A percentile compares a stretch with the other conserved stretches of the same genome.
phyloP scores from a whole-genome alignment of 2,113 vertebrate species.

The Bungarus multicinctus region DNA sequence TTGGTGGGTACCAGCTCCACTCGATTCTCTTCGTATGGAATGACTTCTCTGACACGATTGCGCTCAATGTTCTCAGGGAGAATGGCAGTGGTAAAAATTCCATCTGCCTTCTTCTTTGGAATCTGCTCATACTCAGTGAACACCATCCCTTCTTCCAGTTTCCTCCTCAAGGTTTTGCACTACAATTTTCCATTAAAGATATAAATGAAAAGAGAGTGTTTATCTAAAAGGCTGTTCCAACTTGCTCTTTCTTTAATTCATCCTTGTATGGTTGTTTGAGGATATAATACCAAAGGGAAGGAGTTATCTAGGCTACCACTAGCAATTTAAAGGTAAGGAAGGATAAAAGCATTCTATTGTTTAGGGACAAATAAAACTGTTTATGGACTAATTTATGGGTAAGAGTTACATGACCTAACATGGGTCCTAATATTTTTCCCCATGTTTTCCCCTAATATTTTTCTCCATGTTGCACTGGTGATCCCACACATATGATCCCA shows the following conservation, averaged over 20 bases:
- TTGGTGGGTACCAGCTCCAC: slow-evolving; percentile 92
- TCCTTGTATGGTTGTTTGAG: background rate
- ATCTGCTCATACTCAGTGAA: slow-evolving; percentile 94
- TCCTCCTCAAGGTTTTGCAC: slow-evolving; percentile 87
- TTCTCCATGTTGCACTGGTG: background rate
- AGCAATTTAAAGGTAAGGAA: background rate
- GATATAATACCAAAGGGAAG: background rate
- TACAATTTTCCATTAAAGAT: slow-evolving; percentile 54
- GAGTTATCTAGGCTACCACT: background rate
- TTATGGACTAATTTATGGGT: background rate
- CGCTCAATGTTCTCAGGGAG: slow-evolving; percentile 87
- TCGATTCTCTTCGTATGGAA: slow-evolving; percentile 91
- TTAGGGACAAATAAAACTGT: background rate
- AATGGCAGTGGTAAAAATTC: slow-evolving; percentile 78
- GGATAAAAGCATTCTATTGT: background rate
- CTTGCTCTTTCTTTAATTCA: background rate
- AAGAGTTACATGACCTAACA: background rate
- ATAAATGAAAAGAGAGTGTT: background rate
- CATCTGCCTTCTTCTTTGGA: slow-evolving; percentile 86
- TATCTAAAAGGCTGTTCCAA: background rate
- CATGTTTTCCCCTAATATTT: background rate
- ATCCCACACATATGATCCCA: background rate
- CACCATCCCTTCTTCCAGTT: slow-evolving; percentile 88
- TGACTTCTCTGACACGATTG: slow-evolving; percentile 86
- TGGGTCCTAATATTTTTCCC: too few species aligned